Conservation (phyloP, 2,888 invertebrate genomes). For the Hymenopus coronatus region DNA sequence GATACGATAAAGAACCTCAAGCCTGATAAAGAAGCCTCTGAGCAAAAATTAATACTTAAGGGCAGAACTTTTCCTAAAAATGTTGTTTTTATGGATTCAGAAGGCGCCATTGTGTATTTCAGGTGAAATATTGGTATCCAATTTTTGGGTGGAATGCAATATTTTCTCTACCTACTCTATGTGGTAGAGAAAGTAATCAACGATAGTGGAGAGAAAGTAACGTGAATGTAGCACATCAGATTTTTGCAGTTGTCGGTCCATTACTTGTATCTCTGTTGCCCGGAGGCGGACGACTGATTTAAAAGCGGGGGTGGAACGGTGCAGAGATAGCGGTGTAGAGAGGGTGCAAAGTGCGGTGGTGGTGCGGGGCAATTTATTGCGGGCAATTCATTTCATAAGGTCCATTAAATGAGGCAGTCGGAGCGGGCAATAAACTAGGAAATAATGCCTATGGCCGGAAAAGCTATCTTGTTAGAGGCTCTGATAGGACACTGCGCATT, state of each 20-base stretch:
- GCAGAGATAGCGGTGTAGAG: background rate
- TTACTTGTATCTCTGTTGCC: background rate
- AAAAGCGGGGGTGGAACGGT: conserved; percentile 5
- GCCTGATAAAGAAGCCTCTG: too few species aligned
- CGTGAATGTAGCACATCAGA: background rate
- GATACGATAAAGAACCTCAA: too few species aligned
- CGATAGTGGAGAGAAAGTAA: too few species aligned
- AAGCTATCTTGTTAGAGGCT: conserved; percentile 12
- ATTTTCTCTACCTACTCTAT: too few species aligned
- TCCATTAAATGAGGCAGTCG: conserved; percentile 29
- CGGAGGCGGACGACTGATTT: background rate
- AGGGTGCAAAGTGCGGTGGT: conserved; percentile 8
- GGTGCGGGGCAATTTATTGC: conserved; percentile 31
- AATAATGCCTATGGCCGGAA: conserved; percentile 19
- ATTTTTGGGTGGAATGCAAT: too few species aligned
- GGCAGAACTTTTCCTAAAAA: too few species aligned
- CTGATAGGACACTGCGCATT: background rate
- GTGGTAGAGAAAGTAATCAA: too few species aligned
- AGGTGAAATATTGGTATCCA: too few species aligned
- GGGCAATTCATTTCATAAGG: conserved; percentile 34
- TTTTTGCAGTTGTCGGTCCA: background rate
- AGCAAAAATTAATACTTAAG: too few species aligned
- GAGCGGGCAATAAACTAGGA: conserved; percentile 18
- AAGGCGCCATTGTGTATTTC: too few species aligned
- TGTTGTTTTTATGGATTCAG: too few species aligned